Evolutionary conservation across 2,797 vertebrate genomes (phyloP), one percentile per base, ranked within the genome.

Genomic region (Etheostoma perlongum): DNA sequence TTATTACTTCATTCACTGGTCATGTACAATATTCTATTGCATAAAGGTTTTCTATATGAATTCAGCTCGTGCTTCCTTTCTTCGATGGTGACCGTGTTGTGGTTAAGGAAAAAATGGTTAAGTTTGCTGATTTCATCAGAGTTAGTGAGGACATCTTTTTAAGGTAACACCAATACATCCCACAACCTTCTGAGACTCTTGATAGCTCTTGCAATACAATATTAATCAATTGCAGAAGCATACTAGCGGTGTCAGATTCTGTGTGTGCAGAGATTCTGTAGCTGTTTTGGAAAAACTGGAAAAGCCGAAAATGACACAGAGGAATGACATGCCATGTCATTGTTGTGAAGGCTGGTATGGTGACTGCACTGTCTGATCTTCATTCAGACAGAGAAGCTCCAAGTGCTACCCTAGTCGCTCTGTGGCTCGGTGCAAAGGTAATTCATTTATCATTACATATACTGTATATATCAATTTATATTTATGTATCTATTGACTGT

Each of bases 271-370:
- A 30, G 14, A 16, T 67, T 54, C 54, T 79, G 40, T 42, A 30
- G 42, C 12, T n/a, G 71, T 85, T 87, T 64, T 88, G 84, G 82
- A 90, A 78, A 86, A 90, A 85, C 78, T 80, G 83, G 88, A 90
- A 85, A 83, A 75, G 55, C 89, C 57, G 9, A 55, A 25, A 48
- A 33, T 91, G 90, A 89, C 83, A 13, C 67, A 67, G 68, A 68
- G 54, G 75, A 82, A 83, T 81, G 85, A 82, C 71, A 62, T 15
- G 40, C 4, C 23, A n/a, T 46, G 85, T 84, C 72, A 82, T 55
- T 36, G 77, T 49, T 76, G 74, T 58, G 55, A 58, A 54, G 76
- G 57, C 47, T 79, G 78, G 44, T 23, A 70, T 44, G 12, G 66
- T 78, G 82, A 79, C 81, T 65, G 70, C 46, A 30, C 67, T 21